phyloP scores from a whole-genome alignment of 1,140 invertebrate species.

The Drosophila micromelanica region DNA sequence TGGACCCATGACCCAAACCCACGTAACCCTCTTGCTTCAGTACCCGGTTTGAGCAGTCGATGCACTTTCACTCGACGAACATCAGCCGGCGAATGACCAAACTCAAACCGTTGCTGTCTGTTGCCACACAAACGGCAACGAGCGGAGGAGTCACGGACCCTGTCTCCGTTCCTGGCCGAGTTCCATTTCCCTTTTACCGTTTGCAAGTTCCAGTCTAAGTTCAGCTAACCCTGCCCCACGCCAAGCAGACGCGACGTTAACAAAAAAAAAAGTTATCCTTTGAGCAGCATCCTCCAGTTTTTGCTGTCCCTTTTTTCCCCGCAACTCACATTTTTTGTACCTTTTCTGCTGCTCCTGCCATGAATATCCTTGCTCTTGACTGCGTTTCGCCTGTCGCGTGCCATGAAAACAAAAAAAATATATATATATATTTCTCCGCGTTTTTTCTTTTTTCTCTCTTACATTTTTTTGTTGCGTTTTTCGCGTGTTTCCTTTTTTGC shows the following conservation, averaged over 20 bases:
- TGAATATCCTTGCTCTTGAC: slow-evolving; percentile 61
- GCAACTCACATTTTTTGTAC: slow-evolving; percentile 22
- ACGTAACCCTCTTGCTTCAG: background rate
- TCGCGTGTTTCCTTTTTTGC: slow-evolving; percentile 41
- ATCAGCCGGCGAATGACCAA: slow-evolving; percentile 53
- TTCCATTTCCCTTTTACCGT: slow-evolving; percentile 6
- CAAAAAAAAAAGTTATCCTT: slow-evolving; percentile 61
- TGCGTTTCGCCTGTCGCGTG: slow-evolving; percentile 55
- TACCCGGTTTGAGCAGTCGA: slow-evolving; percentile 14
- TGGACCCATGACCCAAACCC: background rate
- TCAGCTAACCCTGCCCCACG: slow-evolving; percentile 2
- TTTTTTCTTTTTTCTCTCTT: slow-evolving; percentile 36
- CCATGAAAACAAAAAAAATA: slow-evolving; percentile 44
- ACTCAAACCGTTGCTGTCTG: slow-evolving; percentile 52
- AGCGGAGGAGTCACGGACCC: slow-evolving; percentile 7
- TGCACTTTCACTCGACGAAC: slow-evolving; percentile 73
- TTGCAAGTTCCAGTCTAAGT: slow-evolving; percentile 30
- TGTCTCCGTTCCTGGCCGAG: slow-evolving; percentile 12
- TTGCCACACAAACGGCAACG: slow-evolving; percentile 36
- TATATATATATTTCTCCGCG: slow-evolving; percentile 44
- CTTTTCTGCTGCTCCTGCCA: slow-evolving; percentile 24
- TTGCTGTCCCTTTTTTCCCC: slow-evolving; percentile 39
- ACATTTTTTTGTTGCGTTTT: slow-evolving; percentile 45
- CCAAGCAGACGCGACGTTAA: slow-evolving; percentile 59
- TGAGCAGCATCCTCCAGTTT: slow-evolving; percentile 51